Conservation (phyloP, 35 echinoderm and acorn worm genomes). For the Apostichopus japonicus region DNA sequence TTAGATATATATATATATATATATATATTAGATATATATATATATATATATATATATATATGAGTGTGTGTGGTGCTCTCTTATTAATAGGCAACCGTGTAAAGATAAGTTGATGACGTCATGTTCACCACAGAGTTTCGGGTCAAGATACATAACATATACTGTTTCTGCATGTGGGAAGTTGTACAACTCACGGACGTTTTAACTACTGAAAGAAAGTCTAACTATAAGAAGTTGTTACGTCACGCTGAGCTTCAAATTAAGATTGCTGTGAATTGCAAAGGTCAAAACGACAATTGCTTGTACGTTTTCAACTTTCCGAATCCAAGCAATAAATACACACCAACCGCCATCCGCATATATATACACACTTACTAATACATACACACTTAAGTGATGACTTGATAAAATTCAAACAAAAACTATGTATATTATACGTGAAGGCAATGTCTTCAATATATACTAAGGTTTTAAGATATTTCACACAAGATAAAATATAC, state of each 20-base stretch:
- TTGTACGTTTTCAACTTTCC: too few species aligned
- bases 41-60: constrained; percentile 1
- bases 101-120: background rate
- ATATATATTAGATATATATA: background rate
- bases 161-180: background rate
- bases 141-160: background rate
- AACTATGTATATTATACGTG: too few species aligned
- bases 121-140: background rate
- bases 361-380: too few species aligned
- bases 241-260: background rate
- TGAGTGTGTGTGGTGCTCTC: background rate
- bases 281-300: background rate
- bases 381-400: too few species aligned
- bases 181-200: background rate
- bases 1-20: constrained; percentile 1
- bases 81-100: background rate
- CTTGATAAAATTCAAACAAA: too few species aligned
- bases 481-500: too few species aligned
- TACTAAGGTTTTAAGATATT: too few species aligned
- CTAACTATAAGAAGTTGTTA: background rate
- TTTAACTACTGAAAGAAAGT: background rate
- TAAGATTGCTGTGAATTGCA: background rate
- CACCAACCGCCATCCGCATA: too few species aligned
- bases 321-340: too few species aligned
- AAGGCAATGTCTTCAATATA: too few species aligned